Percentiles rank a stretch among this genome's conserved stretches.
Conservation (phyloP, 2,797 vertebrate species). For the Margarornis squamiger region DNA sequence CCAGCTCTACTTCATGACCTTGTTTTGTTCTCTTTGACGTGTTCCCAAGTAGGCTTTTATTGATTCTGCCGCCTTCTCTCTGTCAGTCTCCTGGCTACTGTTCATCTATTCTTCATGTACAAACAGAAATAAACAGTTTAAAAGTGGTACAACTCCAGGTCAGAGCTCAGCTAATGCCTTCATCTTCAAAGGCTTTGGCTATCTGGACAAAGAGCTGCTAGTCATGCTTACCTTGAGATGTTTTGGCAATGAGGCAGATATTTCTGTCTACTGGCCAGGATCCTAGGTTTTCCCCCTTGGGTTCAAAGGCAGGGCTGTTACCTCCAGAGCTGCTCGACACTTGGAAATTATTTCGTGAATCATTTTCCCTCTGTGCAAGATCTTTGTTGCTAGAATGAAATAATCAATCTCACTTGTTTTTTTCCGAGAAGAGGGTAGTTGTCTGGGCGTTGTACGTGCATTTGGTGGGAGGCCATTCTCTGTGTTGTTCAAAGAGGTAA, state of each 20-base stretch:
- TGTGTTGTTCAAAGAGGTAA: conserved; percentile 65
- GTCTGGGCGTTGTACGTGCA: neutral
- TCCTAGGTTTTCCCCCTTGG: neutral
- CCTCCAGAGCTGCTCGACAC: neutral
- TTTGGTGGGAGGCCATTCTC: conserved; percentile 60
- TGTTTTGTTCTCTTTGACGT: neutral
- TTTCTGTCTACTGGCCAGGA: neutral
- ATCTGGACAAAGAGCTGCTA: neutral
- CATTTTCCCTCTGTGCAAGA: conserved; percentile 21
- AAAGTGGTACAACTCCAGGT: neutral
- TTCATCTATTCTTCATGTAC: neutral
- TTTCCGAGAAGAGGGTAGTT: conserved; percentile 5
- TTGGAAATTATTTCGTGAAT: conserved; percentile 38
- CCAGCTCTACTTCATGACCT: neutral
- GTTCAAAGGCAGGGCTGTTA: conserved; percentile 5
- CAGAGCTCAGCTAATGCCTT: neutral
- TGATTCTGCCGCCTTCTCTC: neutral
- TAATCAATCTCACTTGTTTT: conserved; percentile 12
- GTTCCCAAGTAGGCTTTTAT: neutral
- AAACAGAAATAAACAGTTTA: conserved; percentile 1
- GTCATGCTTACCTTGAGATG: neutral
- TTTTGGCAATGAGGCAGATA: neutral
- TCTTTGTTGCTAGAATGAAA: conserved; percentile 65
- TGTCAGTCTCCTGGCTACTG: neutral
- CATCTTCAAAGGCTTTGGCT: conserved; percentile 8